phyloP scores from a whole-genome alignment of 2,797 vertebrate genomes.

The Alca torda region DNA sequence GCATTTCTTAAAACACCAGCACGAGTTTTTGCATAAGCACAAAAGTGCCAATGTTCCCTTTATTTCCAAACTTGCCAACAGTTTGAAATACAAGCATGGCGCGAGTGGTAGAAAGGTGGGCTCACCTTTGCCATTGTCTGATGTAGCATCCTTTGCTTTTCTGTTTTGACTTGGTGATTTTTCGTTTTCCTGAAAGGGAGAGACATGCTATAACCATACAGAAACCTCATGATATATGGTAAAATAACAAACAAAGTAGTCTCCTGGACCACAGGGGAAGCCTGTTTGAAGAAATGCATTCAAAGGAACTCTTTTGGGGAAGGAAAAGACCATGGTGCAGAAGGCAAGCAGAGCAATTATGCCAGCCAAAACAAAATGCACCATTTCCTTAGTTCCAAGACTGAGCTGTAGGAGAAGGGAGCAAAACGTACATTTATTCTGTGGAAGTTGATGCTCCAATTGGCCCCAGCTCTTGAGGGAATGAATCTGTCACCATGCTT shows the following conservation, averaged over 20 bases:
- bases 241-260: not conserved
- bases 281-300: not conserved
- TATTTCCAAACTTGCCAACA: not conserved
- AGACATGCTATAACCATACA: not conserved
- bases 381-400: not conserved
- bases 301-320: not conserved
- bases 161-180: slow-evolving; percentile 98
- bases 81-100: not conserved
- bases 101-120: not conserved
- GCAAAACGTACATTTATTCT: slow-evolving; percentile 89
- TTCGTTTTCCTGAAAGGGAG: slow-evolving; percentile 88
- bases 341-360: not conserved
- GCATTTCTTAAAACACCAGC: not conserved
- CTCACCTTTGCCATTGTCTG: slow-evolving; percentile 95
- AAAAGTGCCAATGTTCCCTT: accelerated
- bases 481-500: slow-evolving; percentile 98
- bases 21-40: not conserved
- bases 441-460: slow-evolving; percentile 99
- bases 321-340: not conserved
- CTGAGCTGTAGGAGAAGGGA: not conserved
- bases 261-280: not conserved
- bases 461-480: slow-evolving; percentile 95
- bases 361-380: not conserved
- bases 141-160: slow-evolving; percentile 96
- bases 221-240: not conserved